phyloP scores from a whole-genome alignment of 2,888 invertebrate genomes.

The Cotesia congregata region DNA sequence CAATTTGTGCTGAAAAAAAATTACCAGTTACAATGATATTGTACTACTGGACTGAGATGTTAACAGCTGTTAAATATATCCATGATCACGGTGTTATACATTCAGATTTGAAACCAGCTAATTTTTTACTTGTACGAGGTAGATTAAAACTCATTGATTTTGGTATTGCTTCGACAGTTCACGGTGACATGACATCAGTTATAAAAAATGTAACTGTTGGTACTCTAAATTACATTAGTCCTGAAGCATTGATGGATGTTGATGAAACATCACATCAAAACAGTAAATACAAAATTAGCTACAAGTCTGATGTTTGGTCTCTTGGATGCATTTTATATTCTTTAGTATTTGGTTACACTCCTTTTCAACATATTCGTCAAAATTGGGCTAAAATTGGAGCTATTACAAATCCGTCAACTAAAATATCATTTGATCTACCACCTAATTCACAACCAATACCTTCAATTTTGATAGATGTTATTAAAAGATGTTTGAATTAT shows the following conservation, averaged over 20 bases:
- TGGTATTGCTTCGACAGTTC: slow-evolving; percentile 92
- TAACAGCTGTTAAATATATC: slow-evolving; percentile 90
- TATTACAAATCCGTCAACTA: slow-evolving; percentile 81
- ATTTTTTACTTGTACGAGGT: slow-evolving; percentile 90
- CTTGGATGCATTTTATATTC: slow-evolving; percentile 96
- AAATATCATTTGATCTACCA: slow-evolving; percentile 79
- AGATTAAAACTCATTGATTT: slow-evolving; percentile 96
- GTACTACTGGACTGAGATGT: slow-evolving; percentile 95
- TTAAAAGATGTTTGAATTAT: slow-evolving; percentile 81
- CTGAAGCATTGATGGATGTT: slow-evolving; percentile 85
- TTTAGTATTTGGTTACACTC: slow-evolving; percentile 90
- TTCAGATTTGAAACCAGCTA: slow-evolving; percentile 96
- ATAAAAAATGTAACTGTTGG: slow-evolving; percentile 87
- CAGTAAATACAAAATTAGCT: slow-evolving; percentile 65
- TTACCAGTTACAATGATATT: slow-evolving; percentile 83
- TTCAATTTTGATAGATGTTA: slow-evolving; percentile 75
- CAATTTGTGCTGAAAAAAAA: slow-evolving; percentile 67
- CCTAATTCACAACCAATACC: slow-evolving; percentile 72
- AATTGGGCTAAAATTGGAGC: slow-evolving; percentile 82
- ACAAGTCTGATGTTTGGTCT: slow-evolving; percentile 97
- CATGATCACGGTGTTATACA: slow-evolving; percentile 96
- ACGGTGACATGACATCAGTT: slow-evolving; percentile 90
- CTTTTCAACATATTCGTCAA: slow-evolving; percentile 86
- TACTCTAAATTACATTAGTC: slow-evolving; percentile 96
- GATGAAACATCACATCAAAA: slow-evolving; percentile 69